Evolutionary conservation across 2,888 invertebrate species (phyloP).

Genomic region (Ariolimax columbianus): DNA sequence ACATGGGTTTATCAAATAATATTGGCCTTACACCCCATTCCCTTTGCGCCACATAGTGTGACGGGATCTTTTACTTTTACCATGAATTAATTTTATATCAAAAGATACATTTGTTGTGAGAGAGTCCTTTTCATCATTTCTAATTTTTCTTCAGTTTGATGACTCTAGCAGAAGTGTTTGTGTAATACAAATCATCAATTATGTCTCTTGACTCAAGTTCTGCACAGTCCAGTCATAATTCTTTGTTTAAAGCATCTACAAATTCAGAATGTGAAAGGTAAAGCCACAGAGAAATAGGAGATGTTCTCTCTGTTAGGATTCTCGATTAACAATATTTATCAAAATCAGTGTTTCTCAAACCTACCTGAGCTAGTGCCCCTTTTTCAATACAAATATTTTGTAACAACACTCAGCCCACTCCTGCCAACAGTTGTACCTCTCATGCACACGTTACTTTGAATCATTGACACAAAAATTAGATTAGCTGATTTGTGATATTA

Average conservation of each 20-base stretch:
- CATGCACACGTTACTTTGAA: too few species aligned
- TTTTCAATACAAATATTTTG: too few species aligned
- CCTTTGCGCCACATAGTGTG: too few species aligned
- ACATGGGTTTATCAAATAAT: too few species aligned
- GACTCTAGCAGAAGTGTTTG: background rate
- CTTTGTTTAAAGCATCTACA: conserved; percentile 55
- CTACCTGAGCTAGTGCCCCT: too few species aligned
- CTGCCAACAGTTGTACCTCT: too few species aligned
- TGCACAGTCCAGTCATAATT: conserved; percentile 59
- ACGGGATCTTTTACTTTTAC: too few species aligned
- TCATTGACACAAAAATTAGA: background rate
- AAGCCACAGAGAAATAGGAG: background rate
- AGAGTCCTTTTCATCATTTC: background rate
- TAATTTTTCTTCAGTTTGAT: background rate
- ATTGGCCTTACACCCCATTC: too few species aligned
- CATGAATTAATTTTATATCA: too few species aligned
- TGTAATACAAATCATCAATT: background rate
- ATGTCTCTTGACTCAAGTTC: conserved; percentile 61
- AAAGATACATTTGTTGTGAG: too few species aligned
- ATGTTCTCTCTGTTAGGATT: background rate
- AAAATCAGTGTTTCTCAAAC: background rate
- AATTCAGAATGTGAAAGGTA: conserved; percentile 56
- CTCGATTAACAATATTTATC: background rate
- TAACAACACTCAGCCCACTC: too few species aligned
- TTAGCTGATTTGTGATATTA: too few species aligned